Base-by-base conservation (phyloP, 2,888 invertebrate genomes). In the Drosophila affinis region DNA sequence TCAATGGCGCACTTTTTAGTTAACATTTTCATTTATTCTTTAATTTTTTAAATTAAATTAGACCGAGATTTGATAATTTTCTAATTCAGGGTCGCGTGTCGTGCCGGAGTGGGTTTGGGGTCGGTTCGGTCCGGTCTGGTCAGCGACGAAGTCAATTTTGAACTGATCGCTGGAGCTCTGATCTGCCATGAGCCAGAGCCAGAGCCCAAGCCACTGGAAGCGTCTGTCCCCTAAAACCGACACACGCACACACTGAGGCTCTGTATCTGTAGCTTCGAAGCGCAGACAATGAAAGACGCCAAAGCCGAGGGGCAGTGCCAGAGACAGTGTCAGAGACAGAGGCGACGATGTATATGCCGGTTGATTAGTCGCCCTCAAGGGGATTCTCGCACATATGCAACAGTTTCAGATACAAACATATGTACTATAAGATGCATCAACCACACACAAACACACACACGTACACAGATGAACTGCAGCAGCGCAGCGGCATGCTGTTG, bases 341-440 rank as follows among this genome's bases (percentile, higher is more conserved):
- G 64, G 64, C 71, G 63, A 69, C 34, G 62, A 68, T 75, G 75
- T 57, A 74, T 70, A 84, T 67, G 87, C 82, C 82, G 82, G 79
- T 79, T 88, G 83, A 84, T 84, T 84, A 86, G 83, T 75, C 71
- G 81, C 52, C 82, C 77, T 78, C 77, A 81, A 83, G 81, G 83
- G 57, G 53, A 72, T 72, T 72, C 71, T 62, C 49, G 32, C 55
- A 55, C 34, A 55, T 29, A 27, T 3, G 44, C 27, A 52, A 32
- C 21, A 32, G 12, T 51, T 54, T 48, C 34, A 61, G 62, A 59
- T 48, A 39, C 57, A 45, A 10, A 58, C 24, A 24, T 24, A 3
- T 24, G 24, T 24, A 5, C 24, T 49, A 57, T 69, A 59, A 63
- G 76, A 81, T 81, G 81, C 84, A 84, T 49, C 74, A 34, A 47